These are phyloP conservation scores for Lacanobia oleracea DNA, from an alignment of 2,888 invertebrate genomes.

Conservation along the genomic window DNA sequence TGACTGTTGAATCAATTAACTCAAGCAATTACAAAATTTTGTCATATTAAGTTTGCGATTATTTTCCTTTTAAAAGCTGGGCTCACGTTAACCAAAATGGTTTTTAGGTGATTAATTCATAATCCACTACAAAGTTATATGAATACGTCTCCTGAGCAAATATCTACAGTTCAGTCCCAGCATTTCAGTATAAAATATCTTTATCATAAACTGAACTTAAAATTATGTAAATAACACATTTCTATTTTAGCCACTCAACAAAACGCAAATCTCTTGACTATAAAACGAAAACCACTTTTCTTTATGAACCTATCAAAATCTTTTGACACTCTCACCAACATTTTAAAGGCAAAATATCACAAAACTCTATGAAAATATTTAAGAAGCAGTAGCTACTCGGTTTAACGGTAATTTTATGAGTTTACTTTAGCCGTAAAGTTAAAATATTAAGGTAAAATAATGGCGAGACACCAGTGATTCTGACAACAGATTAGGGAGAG, in stretches of 20 bases:
- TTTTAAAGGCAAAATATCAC: slow-evolving; percentile 23
- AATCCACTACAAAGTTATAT: too few species aligned
- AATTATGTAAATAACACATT: slow-evolving; percentile 11
- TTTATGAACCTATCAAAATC: slow-evolving; percentile 38
- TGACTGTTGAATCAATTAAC: too few species aligned
- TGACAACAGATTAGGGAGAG: slow-evolving; percentile 27
- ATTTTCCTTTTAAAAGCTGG: too few species aligned
- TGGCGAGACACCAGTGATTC: slow-evolving; percentile 37
- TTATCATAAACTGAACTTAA: neutral
- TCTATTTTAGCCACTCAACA: slow-evolving; percentile 1
- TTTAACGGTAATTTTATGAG: slow-evolving; percentile 44
- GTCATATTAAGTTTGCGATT: too few species aligned
- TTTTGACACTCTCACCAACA: slow-evolving; percentile 19
- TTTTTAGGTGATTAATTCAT: too few species aligned
- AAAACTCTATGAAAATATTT: slow-evolving; percentile 31
- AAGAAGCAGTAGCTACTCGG: slow-evolving; percentile 2
- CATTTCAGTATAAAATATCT: neutral
- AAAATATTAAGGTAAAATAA: slow-evolving; percentile 44
- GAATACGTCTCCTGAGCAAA: too few species aligned
- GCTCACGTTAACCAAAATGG: too few species aligned
- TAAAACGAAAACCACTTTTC: slow-evolving; percentile 24
- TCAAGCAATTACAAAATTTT: too few species aligned
- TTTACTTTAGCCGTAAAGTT: slow-evolving; percentile 56
- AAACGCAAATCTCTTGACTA: slow-evolving; percentile 16
- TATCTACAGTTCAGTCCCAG: neutral